A percentile compares a stretch with the other conserved stretches of the same genome.
Evolutionary conservation across 1,140 invertebrate genomes (phyloP).

Genomic region (Oreohelix idahoensis): DNA sequence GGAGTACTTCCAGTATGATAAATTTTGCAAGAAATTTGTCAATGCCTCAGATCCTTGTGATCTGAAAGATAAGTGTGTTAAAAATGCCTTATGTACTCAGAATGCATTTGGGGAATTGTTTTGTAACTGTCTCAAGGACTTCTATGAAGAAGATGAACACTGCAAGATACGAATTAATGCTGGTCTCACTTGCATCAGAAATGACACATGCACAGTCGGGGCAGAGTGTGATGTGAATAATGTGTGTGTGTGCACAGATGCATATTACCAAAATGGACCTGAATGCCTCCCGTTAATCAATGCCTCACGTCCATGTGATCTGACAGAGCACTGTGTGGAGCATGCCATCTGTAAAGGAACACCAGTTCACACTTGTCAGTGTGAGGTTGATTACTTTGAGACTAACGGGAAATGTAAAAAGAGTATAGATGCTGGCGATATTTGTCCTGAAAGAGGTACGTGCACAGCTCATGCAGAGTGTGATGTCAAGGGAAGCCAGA

Average conservation of each 20-base stretch:
- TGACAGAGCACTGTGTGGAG: constrained; percentile 36
- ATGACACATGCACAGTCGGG: constrained; percentile 39
- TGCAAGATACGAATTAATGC: constrained; percentile 29
- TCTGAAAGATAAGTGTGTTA: constrained; percentile 15
- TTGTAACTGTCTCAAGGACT: constrained; percentile 3
- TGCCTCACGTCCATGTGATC: constrained; percentile 27
- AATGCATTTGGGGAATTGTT: neutral
- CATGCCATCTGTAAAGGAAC: constrained; percentile 24
- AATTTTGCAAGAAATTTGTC: constrained; percentile 22
- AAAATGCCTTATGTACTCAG: constrained; percentile 10
- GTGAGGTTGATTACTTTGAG: constrained; percentile 30
- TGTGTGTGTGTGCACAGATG: constrained; percentile 23
- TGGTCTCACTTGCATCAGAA: constrained; percentile 32
- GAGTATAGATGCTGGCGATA: constrained; percentile 26
- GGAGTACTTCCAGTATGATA: constrained; percentile 34
- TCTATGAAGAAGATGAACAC: constrained; percentile 19
- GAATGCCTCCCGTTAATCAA: constrained; percentile 23
- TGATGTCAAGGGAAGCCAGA: constrained; percentile 30
- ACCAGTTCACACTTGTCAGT: constrained; percentile 19
- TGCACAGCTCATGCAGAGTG: constrained; percentile 43
- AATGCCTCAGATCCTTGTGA: constrained; percentile 25
- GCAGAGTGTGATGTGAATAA: constrained; percentile 28
- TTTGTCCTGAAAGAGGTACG: constrained; percentile 22
- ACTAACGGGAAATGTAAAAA: constrained; percentile 40
- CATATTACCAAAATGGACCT: constrained; percentile 15